Base-by-base conservation (phyloP, 1,140 invertebrate species). In the Lucilia cuprina region DNA sequence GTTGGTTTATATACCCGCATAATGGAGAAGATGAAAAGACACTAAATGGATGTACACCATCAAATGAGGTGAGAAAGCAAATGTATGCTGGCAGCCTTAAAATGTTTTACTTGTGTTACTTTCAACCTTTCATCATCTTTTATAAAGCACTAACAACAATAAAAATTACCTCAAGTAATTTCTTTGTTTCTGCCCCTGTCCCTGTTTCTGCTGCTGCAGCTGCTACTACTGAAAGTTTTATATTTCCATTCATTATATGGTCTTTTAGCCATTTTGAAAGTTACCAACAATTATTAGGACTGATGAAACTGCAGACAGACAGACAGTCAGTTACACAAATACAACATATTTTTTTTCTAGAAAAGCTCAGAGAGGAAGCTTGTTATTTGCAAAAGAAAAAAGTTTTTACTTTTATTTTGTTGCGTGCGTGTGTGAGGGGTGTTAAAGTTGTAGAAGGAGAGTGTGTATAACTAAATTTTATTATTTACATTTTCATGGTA, bases 401-500 rank as follows among this genome's bases (percentile, higher is more conserved):
- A 49, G 49, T 49, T 30, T 49, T 49, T 49, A 1, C 25, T 49
- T 49, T 12, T 49, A 2, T 49, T 49, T 49, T 2, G 49, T 49
- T 49, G 5, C n/a, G 55, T 65, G 12, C 17, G 55, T 17, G 25
- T 65, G 1, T 65, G 55, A 5, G 14, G 17, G 55, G 5, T 5
- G 25, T 30, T 30, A 30, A 30, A 30, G 25, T 60, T 60, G 50
- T 60, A 70, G 8, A 70, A 70, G 19, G 9, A 70, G 25, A 55
- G 50, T 55, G 41, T 3, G 41, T 41, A 41, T 8, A 41, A 41
- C 2, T 41, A 55, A 17, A 55, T 55, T 55, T 70, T 25, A 21
- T 70, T 70, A 70, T 70, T 70, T 70, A 21, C 65, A 70, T 70
- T 70, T 70, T 21, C n/a, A 21, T 70, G n/a, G 65, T 70, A 70